phyloP scores from a whole-genome alignment of 2,888 invertebrate species.

The Leucophenga montana region DNA sequence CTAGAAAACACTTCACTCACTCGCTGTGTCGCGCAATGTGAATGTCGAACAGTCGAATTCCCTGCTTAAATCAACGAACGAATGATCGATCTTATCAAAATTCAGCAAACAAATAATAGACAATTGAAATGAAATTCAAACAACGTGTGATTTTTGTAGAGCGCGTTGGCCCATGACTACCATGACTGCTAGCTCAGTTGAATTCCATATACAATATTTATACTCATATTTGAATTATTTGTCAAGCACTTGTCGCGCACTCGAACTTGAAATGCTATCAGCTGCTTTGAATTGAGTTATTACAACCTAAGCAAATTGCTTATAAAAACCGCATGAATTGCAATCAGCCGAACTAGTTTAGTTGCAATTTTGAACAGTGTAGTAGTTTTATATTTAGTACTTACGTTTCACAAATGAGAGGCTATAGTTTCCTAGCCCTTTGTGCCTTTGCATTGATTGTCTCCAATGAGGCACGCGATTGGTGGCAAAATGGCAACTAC shows the following conservation, averaged over 20 bases:
- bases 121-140: too few species aligned
- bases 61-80: neutral
- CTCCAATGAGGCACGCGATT: conserved; percentile 47
- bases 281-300: neutral
- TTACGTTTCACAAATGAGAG: conserved; percentile 42
- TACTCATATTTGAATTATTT: neutral
- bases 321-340: neutral
- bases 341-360: neutral
- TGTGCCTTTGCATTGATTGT: neutral
- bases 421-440: conserved; percentile 28
- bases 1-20: neutral
- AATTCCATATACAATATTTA: too few species aligned
- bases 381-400: neutral
- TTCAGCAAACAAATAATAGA: neutral
- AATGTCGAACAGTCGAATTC: neutral
- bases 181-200: too few species aligned
- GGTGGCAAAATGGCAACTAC: conserved; percentile 74
- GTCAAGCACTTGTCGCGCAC: neutral
- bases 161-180: neutral
- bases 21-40: neutral
- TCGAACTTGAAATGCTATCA: neutral
- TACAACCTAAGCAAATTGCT: neutral
- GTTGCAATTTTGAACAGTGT: too few species aligned
- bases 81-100: neutral
- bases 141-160: neutral